Conservation (phyloP, 1,140 invertebrate genomes). For the Leptinotarsa texana region DNA sequence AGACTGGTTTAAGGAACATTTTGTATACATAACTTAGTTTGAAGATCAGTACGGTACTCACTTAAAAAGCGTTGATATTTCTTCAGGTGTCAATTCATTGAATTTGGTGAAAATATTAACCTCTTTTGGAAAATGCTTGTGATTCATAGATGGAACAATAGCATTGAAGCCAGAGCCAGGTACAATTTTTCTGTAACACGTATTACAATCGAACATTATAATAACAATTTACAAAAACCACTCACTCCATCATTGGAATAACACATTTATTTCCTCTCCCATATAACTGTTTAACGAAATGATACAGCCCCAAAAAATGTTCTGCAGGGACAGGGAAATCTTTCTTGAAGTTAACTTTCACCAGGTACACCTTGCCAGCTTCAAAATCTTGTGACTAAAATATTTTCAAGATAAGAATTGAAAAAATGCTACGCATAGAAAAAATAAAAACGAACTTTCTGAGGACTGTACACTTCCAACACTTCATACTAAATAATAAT, state of each 20-base stretch:
- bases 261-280: conserved; percentile 36
- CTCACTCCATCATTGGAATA: conserved; percentile 33
- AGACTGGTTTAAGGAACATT: no score
- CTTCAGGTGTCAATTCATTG: conserved; percentile 43
- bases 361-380: conserved; percentile 41
- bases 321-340: conserved; percentile 36
- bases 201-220: neutral
- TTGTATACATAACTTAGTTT: neutral
- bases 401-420: no score
- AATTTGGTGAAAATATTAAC: conserved; percentile 50
- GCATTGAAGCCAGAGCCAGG: conserved; percentile 44
- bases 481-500: no score
- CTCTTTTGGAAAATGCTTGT: conserved; percentile 43
- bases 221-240: neutral
- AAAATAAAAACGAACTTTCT: no score
- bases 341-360: conserved; percentile 45
- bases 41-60: conserved; percentile 30
- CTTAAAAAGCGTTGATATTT: conserved; percentile 48
- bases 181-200: conserved; percentile 46
- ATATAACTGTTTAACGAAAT: conserved; percentile 46
- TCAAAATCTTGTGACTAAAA: conserved; percentile 34
- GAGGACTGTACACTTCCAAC: no score
- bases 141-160: conserved; percentile 40
- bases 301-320: conserved; percentile 42
- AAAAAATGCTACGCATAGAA: no score